Conservation (phyloP, 2,113 vertebrate genomes). For the Plecotus auritus region DNA sequence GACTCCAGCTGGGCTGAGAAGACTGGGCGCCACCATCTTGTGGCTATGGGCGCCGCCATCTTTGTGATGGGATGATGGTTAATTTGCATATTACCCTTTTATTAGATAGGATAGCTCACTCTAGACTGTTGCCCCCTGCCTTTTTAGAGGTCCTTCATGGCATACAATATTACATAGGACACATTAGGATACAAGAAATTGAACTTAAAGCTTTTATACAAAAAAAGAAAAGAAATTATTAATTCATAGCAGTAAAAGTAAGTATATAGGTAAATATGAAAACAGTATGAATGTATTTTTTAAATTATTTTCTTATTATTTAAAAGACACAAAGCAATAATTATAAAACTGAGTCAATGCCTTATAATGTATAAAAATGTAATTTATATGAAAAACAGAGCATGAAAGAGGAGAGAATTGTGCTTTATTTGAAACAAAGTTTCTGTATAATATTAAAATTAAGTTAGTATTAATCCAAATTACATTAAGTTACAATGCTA, state of each 20-base stretch:
- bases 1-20: too few relatives aligned
- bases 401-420: background rate
- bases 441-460: conserved; percentile 17
- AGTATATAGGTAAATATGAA: background rate
- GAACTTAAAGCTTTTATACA: background rate
- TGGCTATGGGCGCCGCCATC: too few relatives aligned
- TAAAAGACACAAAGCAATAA: conserved; percentile 29
- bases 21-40: too few relatives aligned
- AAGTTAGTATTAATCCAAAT: conserved; percentile 26
- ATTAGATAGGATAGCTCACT: background rate
- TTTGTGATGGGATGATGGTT: too few relatives aligned
- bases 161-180: background rate
- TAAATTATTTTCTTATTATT: background rate
- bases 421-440: background rate
- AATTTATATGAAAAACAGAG: background rate
- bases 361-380: background rate
- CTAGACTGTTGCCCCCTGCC: background rate
- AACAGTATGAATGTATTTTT: background rate
- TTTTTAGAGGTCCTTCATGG: background rate
- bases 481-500: background rate
- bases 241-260: background rate
- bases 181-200: background rate
- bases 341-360: background rate
- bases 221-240: background rate
- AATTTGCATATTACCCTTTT: too few relatives aligned